Percentiles rank a stretch among this genome's conserved stretches.
These are phyloP conservation scores for Antheraea pernyi DNA, from an alignment of 1,140 invertebrate genomes.

Conservation along the genomic window DNA sequence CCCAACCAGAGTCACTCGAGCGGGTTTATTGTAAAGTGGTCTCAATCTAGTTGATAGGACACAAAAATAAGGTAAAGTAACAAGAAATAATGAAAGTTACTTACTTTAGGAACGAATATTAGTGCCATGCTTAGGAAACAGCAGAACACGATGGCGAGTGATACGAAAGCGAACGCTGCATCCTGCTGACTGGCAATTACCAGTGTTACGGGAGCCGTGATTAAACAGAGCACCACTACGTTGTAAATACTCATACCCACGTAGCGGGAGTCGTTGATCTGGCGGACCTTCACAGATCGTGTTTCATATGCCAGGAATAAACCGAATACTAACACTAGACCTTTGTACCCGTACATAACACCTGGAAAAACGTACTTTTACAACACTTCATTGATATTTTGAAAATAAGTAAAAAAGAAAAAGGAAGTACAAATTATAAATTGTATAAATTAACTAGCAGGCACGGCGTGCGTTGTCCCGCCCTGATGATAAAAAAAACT, in stretches of 20 bases:
- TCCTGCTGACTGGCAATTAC: conserved; percentile 98
- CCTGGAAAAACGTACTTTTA: conserved; percentile 78
- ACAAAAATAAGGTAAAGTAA: no score
- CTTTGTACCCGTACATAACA: conserved; percentile 97
- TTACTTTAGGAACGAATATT: conserved; percentile 97
- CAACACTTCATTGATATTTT: no score
- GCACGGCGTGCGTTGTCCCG: no score
- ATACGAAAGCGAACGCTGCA: conserved; percentile 97
- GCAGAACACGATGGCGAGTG: conserved; percentile 96
- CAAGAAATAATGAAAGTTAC: conserved; percentile 20
- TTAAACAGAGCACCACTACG: conserved; percentile 97
- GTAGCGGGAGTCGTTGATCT: conserved; percentile 97
- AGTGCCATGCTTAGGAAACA: conserved; percentile 98
- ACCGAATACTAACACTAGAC: conserved; percentile 96
- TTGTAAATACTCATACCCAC: conserved; percentile 99
- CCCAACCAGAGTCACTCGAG: no score
- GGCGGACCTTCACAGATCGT: conserved; percentile 95
- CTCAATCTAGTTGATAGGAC: no score
- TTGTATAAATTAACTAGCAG: no score
- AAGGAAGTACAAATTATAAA: no score
- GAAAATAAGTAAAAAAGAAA: no score
- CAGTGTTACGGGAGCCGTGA: conserved; percentile 97
- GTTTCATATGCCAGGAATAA: conserved; percentile 99
- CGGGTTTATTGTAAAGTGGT: no score
- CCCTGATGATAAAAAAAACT: no score